Percentiles rank a stretch among this genome's conserved stretches.
Conservation (phyloP, 1,140 invertebrate species). For the Sycophila sp. region DNA sequence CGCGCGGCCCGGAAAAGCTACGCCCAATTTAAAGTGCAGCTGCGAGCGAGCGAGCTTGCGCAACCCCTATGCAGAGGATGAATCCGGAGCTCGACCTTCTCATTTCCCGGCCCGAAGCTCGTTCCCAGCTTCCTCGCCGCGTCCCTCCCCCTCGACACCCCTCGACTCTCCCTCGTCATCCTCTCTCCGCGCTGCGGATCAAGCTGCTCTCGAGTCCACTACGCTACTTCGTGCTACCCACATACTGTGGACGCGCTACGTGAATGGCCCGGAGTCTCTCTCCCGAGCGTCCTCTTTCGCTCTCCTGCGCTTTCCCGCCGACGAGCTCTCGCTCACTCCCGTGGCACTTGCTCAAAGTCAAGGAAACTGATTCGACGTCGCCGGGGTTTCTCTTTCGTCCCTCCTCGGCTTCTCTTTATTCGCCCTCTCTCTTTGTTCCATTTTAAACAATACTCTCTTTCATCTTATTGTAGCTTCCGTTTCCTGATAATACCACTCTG, state of each 20-base stretch:
- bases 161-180: too few species aligned
- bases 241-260: conserved; percentile 36
- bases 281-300: neutral
- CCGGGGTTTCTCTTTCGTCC: neutral
- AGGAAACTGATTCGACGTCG: conserved; percentile 25
- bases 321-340: neutral
- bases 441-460: conserved; percentile 44
- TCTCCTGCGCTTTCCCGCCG: neutral
- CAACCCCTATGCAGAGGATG: neutral
- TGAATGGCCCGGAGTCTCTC: neutral
- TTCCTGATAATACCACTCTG: neutral
- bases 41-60: neutral
- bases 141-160: too few species aligned
- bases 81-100: conserved; percentile 10
- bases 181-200: neutral
- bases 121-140: too few species aligned
- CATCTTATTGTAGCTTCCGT: conserved; percentile 34
- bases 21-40: conserved; percentile 26
- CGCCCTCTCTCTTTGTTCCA: conserved; percentile 36
- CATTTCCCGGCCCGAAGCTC: too few species aligned
- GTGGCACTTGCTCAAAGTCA: conserved; percentile 26
- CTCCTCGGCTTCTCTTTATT: conserved; percentile 15
- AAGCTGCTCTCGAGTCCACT: neutral
- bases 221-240: neutral
- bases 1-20: conserved; percentile 1